Evolutionary conservation across 2,113 vertebrate species (phyloP), one percentile per base, ranked within the genome.

Genomic region (Etia nguti): DNA sequence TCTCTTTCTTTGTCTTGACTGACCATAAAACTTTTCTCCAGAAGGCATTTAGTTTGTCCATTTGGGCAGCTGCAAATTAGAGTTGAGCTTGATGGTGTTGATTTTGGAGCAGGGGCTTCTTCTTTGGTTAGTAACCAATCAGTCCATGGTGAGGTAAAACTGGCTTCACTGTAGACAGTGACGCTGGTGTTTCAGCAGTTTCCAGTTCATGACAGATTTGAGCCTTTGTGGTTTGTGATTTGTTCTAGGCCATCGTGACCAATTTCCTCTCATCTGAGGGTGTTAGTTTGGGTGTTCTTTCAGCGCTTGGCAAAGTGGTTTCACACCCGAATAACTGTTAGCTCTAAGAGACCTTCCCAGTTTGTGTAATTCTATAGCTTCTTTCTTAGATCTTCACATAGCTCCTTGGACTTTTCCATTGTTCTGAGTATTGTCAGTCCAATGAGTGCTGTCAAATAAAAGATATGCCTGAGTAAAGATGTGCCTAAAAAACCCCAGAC

Each of bases 281-380:
- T 38, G 60, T 22, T 6, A 22, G 0, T n/a, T 38, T 68, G 0
- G 34, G 0, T 0, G 20, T 68, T 41, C 34, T 68, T 68, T 36
- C 34, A 41, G 62, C 41, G 20, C 0, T 41, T 68, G 34, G 62
- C 62, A 41, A 68, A 68, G 34, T 41, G 62, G 34, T 68, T 20
- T 22, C 34, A 68, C 20, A 22, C 20, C 20, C 0, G 1, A 41
- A 41, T 68, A 2, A 68, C 6, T 22, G 20, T 3, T 41, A 38
- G 34, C 20, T 68, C 62, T 1, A 38, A 38, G 20, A 68, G 62
- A 22, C 13, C 34, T 41, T 68, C 62, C 62, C 62, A 65, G 34
- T 20, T 41, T 68, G 20, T 5, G 34, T 41, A 68, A 68, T 41
- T 3, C 2, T 8, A 38, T 38, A 41, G 34, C 20, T 68, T 22